These are phyloP conservation scores for Portevinia maculata DNA, from an alignment of 2,888 invertebrate species.

Conservation along the genomic window DNA sequence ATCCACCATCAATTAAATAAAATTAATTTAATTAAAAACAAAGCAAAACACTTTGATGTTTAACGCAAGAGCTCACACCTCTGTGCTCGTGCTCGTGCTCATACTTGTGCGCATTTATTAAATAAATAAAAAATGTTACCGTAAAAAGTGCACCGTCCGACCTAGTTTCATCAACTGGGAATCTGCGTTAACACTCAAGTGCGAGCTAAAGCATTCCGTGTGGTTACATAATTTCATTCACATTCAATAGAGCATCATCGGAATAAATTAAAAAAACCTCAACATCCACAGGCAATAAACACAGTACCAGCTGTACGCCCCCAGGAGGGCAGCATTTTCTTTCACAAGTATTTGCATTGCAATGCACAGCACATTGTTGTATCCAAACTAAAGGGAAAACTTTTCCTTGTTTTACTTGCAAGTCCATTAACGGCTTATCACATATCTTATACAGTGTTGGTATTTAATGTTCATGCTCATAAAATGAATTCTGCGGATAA, in stretches of 20 bases:
- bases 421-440: constrained; percentile 29
- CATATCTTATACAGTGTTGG: constrained; percentile 23
- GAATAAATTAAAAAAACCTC: constrained; percentile 43
- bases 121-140: constrained; percentile 11
- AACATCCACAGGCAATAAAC: not conserved
- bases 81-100: not conserved
- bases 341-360: too few relatives aligned
- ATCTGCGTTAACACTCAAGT: constrained; percentile 15
- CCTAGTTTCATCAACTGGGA: constrained; percentile 37
- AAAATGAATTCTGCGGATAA: constrained; percentile 36
- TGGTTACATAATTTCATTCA: constrained; percentile 51
- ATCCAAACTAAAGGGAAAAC: not conserved
- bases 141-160: constrained; percentile 31
- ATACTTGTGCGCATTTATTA: constrained; percentile 9
- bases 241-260: constrained; percentile 49
- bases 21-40: constrained; percentile 25
- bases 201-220: constrained; percentile 23
- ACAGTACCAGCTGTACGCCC: not conserved
- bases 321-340: too few relatives aligned
- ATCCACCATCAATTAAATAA: constrained; percentile 7
- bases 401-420: not conserved
- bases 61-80: constrained; percentile 37
- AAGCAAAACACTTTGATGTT: constrained; percentile 51
- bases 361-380: constrained; percentile 6
- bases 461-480: constrained; percentile 27